Percentiles rank a stretch among this genome's conserved stretches.
Conservation (phyloP, 1,140 invertebrate genomes). For the Thaumatotibia leucotreta region DNA sequence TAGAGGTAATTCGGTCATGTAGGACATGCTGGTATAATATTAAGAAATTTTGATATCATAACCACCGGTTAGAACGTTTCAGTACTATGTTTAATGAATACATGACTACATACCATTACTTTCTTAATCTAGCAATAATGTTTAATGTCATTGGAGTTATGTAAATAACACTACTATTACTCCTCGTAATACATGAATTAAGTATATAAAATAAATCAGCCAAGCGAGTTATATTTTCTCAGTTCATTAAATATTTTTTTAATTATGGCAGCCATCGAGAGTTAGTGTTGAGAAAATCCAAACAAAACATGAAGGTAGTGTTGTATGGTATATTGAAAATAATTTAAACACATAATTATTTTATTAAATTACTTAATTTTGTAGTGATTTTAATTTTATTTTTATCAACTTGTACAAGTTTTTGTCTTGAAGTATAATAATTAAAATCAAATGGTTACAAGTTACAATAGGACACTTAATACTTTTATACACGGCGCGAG, state of each 20-base stretch:
- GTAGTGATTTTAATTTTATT: neutral
- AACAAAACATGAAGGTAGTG: neutral
- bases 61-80: slow-evolving; percentile 46
- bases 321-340: neutral
- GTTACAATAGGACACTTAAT: no score
- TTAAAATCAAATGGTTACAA: no score
- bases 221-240: slow-evolving; percentile 1
- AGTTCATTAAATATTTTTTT: slow-evolving; percentile 2
- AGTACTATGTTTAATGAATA: slow-evolving; percentile 22
- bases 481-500: no score
- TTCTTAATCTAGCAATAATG: slow-evolving; percentile 23
- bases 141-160: slow-evolving; percentile 18
- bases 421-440: neutral
- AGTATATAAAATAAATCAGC: neutral
- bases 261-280: slow-evolving; percentile 12
- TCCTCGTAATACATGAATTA: neutral
- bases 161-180: slow-evolving; percentile 4
- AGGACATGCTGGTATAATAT: neutral
- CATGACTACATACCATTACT: slow-evolving; percentile 54
- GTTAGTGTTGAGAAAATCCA: slow-evolving; percentile 1
- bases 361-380: neutral
- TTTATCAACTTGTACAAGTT: neutral
- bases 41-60: slow-evolving; percentile 20
- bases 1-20: neutral
- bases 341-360: neutral